These are phyloP conservation scores for Tiphia femorata DNA, from an alignment of 2,888 invertebrate species.

Conservation along the genomic window DNA sequence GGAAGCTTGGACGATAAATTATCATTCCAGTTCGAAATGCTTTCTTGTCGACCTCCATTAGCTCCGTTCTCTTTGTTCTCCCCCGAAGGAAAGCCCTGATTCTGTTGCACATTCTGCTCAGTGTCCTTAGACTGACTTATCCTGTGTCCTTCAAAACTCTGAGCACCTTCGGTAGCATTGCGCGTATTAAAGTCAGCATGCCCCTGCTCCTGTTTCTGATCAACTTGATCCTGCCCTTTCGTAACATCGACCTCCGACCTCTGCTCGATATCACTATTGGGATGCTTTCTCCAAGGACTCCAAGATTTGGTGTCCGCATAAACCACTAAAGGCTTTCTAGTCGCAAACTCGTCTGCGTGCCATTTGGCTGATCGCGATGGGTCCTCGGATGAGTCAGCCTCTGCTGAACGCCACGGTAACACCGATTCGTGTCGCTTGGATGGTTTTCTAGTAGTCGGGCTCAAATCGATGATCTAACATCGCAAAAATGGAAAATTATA, in stretches of 20 bases:
- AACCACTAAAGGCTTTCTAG: slow-evolving; percentile 13
- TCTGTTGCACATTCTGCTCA: too few species aligned
- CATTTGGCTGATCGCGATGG: slow-evolving; percentile 29
- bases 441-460: slow-evolving; percentile 46
- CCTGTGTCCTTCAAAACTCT: too few species aligned
- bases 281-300: slow-evolving; percentile 37
- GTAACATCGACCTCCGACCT: slow-evolving; percentile 22
- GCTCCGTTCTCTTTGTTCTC: too few species aligned
- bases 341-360: slow-evolving; percentile 11
- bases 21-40: too few species aligned
- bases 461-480: slow-evolving; percentile 48
- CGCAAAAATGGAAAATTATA: neutral
- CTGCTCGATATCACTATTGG: slow-evolving; percentile 38
- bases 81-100: too few species aligned
- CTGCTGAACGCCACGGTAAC: slow-evolving; percentile 42
- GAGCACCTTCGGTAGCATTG: too few species aligned
- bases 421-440: slow-evolving; percentile 43
- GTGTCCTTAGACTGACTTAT: too few species aligned
- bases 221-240: slow-evolving; percentile 5
- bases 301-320: slow-evolving; percentile 18
- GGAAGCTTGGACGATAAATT: slow-evolving; percentile 1
- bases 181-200: too few species aligned
- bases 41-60: too few species aligned
- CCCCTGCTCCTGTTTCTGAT: neutral
- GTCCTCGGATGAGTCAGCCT: slow-evolving; percentile 20